These are phyloP conservation scores for Mactra quadrangularis DNA, from an alignment of 1,140 invertebrate genomes.

Conservation along the genomic window DNA sequence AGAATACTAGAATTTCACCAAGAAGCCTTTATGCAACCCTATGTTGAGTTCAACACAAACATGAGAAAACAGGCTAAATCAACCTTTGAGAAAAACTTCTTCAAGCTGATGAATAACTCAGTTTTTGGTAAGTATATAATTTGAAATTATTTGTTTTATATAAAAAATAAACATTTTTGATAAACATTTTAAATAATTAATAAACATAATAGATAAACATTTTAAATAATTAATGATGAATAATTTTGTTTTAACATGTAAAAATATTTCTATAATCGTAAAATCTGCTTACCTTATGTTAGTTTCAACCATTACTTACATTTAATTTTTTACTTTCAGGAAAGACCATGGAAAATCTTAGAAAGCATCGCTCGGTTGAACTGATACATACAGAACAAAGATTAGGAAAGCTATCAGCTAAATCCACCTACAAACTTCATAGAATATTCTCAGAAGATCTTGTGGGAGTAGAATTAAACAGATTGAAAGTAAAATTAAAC, in stretches of 20 bases:
- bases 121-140: conserved; percentile 37
- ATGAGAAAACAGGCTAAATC: conserved; percentile 78
- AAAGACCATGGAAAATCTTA: conserved; percentile 40
- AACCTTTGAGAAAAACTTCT: conserved; percentile 81
- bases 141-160: no score
- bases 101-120: conserved; percentile 44
- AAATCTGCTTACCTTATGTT: neutral
- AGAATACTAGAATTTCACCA: conserved; percentile 59
- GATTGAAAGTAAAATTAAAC: conserved; percentile 45
- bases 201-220: no score
- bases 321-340: conserved; percentile 14
- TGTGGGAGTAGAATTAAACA: conserved; percentile 57
- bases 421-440: conserved; percentile 39
- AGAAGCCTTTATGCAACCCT: conserved; percentile 60
- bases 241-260: no score
- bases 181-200: no score
- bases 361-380: conserved; percentile 27
- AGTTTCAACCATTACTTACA: neutral
- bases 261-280: neutral
- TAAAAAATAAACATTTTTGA: no score
- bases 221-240: no score
- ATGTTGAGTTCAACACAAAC: conserved; percentile 67
- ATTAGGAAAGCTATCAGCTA: conserved; percentile 46
- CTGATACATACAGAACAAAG: conserved; percentile 32
- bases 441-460: conserved; percentile 57